A percentile compares a stretch with the other conserved stretches of the same genome.
Conservation (phyloP, 2,113 vertebrate genomes). For the Trochalopteron elliotii region DNA sequence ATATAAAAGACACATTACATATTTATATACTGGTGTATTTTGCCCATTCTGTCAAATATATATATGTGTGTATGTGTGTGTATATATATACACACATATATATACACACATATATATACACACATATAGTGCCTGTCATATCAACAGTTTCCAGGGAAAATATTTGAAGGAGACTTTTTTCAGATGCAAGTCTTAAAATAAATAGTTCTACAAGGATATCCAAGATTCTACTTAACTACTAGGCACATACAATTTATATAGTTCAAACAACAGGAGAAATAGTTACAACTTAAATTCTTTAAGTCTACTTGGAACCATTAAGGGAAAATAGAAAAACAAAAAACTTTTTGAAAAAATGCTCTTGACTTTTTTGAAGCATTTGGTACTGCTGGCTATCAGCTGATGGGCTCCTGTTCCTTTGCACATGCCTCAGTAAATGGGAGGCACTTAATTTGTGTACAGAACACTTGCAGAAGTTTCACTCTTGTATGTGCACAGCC, state of each 20-base stretch:
- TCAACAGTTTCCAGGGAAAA: background rate
- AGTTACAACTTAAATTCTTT: background rate
- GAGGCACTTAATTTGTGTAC: background rate
- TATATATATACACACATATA: too few species aligned
- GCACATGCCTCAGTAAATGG: background rate
- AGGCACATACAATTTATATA: background rate
- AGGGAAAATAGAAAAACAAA: background rate
- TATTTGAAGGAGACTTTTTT: background rate
- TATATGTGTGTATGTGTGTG: background rate
- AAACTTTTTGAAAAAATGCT: background rate
- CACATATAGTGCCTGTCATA: background rate
- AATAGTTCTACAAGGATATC: background rate
- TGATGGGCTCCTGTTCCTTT: background rate
- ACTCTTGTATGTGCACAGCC: background rate
- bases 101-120: too few species aligned
- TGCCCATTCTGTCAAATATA: background rate
- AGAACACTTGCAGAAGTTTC: background rate
- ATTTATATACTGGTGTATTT: background rate
- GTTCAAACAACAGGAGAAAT: background rate
- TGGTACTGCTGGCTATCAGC: background rate
- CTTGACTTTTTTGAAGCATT: background rate
- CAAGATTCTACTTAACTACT: background rate
- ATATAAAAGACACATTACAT: background rate
- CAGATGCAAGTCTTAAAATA: background rate
- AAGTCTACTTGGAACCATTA: background rate